Evolutionary conservation across 2,888 invertebrate species (phyloP).

Genomic region (Agrotis segetum): DNA sequence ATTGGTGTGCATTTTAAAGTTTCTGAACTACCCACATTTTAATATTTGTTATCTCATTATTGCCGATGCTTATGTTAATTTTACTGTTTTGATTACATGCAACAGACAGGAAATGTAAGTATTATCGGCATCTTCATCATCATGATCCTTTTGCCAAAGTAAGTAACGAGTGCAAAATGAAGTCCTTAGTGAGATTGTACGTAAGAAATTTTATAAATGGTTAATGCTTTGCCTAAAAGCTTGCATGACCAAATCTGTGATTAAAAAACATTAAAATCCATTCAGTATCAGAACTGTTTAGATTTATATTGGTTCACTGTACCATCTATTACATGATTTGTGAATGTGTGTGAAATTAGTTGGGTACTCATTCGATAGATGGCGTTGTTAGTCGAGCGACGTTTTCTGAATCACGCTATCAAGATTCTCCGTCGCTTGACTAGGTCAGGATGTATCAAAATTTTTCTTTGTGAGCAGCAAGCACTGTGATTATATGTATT

Average conservation of each 20-base stretch:
- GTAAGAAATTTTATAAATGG: neutral
- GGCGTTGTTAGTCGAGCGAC: neutral
- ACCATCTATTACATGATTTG: neutral
- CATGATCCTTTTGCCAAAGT: slow-evolving; percentile 15
- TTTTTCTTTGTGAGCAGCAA: neutral
- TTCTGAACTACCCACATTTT: neutral
- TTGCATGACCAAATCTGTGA: slow-evolving; percentile 1
- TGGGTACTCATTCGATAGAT: neutral
- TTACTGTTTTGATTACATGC: slow-evolving; percentile 33
- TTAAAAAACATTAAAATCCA: neutral
- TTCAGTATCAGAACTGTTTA: neutral
- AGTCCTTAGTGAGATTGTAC: slow-evolving; percentile 2
- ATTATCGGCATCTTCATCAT: slow-evolving; percentile 15
- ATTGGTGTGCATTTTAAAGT: neutral
- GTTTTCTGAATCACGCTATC: neutral
- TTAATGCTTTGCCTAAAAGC: neutral
- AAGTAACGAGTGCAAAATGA: slow-evolving; percentile 10
- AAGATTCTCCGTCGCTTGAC: neutral
- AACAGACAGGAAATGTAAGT: slow-evolving; percentile 43
- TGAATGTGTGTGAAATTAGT: neutral
- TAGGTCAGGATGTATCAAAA: neutral
- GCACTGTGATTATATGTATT: neutral
- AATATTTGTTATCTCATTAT: neutral
- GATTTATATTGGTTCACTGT: neutral
- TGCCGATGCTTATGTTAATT: slow-evolving; percentile 8